Evolutionary conservation across 2,888 invertebrate genomes (phyloP), one percentile per base, ranked within the genome.

Genomic region (Entomobrya proxima): DNA sequence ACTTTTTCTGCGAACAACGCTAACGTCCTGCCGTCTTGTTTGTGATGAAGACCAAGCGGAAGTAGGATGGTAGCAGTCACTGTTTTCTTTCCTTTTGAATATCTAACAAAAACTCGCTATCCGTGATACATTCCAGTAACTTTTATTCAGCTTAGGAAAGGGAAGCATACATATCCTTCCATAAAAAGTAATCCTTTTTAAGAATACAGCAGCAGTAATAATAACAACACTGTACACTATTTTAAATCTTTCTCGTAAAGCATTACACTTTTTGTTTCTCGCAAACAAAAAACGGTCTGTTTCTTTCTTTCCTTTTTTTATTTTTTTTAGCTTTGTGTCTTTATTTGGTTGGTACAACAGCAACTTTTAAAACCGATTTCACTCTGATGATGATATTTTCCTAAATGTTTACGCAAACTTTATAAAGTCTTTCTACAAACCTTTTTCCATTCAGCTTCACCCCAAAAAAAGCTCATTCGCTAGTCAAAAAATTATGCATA

Each of bases 321-420:
- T 58, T 27, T 58, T 58, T 44, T n/a, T 44, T n/a, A 35, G 61
- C 40, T 78, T 47, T 67, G n/a, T 21, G 47, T n/a, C 58, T 81
- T 81, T 69, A 69, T 55, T 69, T 18, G 13, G 40, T 44, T 35
- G 30, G 21, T 52, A 80, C 74, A 82, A 75, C 58, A 74, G 37
- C 5, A 58, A 61, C 35, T 82, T 58, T 40, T 52, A 80, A 80
- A 75, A 44, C 80, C 44, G 55, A 72, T 74, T 81, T 52, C 72
- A 81, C 72, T 58, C 18, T 58, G 24, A 6, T 50, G 50, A 18
- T 50, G n/a, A 74, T 82, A 64, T 82, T 82, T 80, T 72, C 52
- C 24, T 55, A 27, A 50, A 74, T 82, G 82, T 82, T 82, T 82
- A 82, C 82, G 64, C 61, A 75, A 82, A 82, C 82, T 82, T 75